Evolutionary conservation across 2,113 vertebrate genomes (phyloP).

Genomic region (Cochlearius cochlearius): DNA sequence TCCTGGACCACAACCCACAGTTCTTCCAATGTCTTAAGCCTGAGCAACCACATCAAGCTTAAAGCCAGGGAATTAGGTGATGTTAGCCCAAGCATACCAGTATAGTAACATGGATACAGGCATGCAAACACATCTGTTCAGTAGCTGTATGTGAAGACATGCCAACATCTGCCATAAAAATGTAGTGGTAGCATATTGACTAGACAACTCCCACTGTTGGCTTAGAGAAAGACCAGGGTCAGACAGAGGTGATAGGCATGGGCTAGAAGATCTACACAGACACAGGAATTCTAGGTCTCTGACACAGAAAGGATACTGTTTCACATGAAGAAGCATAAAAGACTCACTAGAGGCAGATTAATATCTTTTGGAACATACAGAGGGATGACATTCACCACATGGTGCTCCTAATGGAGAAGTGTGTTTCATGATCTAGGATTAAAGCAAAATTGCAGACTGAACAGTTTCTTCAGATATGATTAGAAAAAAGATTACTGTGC

Average conservation of each 20-base stretch:
- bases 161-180: background rate
- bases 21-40: accelerated
- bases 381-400: background rate
- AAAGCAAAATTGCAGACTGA: background rate
- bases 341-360: background rate
- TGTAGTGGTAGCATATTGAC: background rate
- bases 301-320: background rate
- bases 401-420: background rate
- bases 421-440: background rate
- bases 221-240: background rate
- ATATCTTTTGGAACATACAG: background rate
- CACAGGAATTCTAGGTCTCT: background rate
- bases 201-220: background rate
- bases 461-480: background rate
- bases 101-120: accelerated
- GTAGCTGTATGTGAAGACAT: background rate
- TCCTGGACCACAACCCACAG: too few relatives aligned
- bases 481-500: background rate
- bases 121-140: background rate
- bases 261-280: background rate
- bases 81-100: background rate
- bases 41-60: background rate
- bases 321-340: background rate
- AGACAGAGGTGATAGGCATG: background rate
- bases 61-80: background rate